phyloP scores from a whole-genome alignment of 2,888 invertebrate genomes.

The Dendrolimus houi region DNA sequence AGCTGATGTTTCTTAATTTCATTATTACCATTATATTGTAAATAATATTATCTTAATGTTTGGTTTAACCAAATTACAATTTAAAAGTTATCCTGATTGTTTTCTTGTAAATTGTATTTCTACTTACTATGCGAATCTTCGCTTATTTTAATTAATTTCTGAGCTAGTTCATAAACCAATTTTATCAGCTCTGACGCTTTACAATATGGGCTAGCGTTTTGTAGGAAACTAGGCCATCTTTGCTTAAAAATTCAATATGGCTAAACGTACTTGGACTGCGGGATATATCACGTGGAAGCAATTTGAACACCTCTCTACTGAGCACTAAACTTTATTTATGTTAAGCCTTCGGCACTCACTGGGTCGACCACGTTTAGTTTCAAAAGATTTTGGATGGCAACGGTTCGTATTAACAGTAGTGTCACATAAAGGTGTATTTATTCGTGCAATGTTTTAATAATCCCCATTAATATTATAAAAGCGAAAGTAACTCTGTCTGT shows the following conservation, averaged over 20 bases:
- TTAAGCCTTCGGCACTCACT: slow-evolving; percentile 61
- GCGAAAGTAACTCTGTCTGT: no score
- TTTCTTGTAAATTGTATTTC: no score
- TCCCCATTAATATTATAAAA: no score
- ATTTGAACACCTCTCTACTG: slow-evolving; percentile 66
- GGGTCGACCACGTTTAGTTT: slow-evolving; percentile 59
- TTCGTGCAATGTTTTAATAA: neutral
- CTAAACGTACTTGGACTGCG: slow-evolving; percentile 53
- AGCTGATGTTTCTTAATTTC: no score
- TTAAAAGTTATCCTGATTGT: no score
- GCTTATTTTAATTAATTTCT: no score
- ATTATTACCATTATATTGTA: no score
- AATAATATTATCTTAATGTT: no score
- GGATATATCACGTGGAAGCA: slow-evolving; percentile 71
- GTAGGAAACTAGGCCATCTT: slow-evolving; percentile 32
- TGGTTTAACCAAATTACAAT: no score
- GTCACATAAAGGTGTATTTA: slow-evolving; percentile 14
- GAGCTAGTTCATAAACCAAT: no score
- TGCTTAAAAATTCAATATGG: slow-evolving; percentile 68
- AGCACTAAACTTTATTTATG: slow-evolving; percentile 72
- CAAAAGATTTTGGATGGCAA: slow-evolving; percentile 50
- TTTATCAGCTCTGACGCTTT: no score
- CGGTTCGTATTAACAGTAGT: slow-evolving; percentile 29
- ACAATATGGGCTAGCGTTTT: slow-evolving; percentile 4
- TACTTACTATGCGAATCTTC: no score